A percentile compares a stretch with the other conserved stretches of the same genome.
phyloP scores from a whole-genome alignment of 2,888 invertebrate species.

The Celastrina argiolus region DNA sequence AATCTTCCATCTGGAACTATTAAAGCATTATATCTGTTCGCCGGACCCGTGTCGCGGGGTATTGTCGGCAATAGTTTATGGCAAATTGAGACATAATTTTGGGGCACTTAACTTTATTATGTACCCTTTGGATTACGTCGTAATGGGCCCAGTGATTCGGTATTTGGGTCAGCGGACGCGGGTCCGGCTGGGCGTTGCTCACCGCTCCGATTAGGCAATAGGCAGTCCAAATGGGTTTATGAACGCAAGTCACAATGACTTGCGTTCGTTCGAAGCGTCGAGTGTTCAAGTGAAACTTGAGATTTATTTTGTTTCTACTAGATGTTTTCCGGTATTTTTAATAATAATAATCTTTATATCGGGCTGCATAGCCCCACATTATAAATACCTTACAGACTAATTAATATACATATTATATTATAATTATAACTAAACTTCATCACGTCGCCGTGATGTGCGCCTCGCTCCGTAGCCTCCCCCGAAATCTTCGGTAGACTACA shows the following conservation, averaged over 20 bases:
- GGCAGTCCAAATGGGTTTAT: not conserved
- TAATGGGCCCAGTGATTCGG: not conserved
- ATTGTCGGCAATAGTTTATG: slow-evolving; percentile 8
- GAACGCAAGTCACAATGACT: not conserved
- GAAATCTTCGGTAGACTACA: too few relatives aligned
- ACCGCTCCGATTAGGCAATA: not conserved
- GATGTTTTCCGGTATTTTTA: too few relatives aligned
- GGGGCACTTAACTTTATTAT: slow-evolving; percentile 21
- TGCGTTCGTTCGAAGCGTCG: not conserved
- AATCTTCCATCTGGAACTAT: not conserved
- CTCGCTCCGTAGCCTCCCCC: too few relatives aligned
- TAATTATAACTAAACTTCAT: too few relatives aligned
- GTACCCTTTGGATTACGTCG: slow-evolving; percentile 14
- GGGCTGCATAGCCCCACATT: too few relatives aligned
- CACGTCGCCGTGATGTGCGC: too few relatives aligned
- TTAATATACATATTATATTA: too few relatives aligned
- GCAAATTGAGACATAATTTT: slow-evolving; percentile 17
- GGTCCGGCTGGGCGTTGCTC: not conserved
- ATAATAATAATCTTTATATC: too few relatives aligned
- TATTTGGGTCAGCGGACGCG: slow-evolving; percentile 1
- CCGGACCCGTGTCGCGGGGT: not conserved
- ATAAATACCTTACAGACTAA: too few relatives aligned
- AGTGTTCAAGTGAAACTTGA: not conserved
- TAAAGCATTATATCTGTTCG: not conserved
- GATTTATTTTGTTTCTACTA: too few relatives aligned